phyloP scores from a whole-genome alignment of 2,113 vertebrate species.

The Cheirogaleus medius region DNA sequence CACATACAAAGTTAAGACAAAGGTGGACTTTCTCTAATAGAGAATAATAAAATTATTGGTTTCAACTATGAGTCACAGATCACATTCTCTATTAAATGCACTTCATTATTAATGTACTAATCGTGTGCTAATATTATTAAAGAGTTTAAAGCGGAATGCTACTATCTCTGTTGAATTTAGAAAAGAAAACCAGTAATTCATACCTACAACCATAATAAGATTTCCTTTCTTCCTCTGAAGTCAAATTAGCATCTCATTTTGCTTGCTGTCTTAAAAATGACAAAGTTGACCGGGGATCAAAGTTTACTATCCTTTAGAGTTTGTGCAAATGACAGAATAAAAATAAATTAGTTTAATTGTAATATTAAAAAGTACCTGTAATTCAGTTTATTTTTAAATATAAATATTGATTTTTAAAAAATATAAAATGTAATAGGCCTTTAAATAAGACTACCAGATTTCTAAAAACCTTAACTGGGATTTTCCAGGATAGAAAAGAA shows the following conservation, averaged over 20 bases:
- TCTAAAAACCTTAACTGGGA: background rate
- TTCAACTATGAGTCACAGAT: constrained; percentile 24
- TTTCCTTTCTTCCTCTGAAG: background rate
- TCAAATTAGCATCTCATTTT: constrained; percentile 22
- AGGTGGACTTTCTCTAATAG: background rate
- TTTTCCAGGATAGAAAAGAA: background rate
- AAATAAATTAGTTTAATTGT: background rate
- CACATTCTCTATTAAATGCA: background rate
- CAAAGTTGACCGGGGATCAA: background rate
- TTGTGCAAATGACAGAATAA: background rate
- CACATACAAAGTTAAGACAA: background rate
- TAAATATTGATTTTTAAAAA: background rate
- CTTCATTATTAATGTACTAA: background rate
- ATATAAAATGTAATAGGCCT: background rate
- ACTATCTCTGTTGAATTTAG: background rate
- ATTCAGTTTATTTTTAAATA: background rate
- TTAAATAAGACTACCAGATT: background rate
- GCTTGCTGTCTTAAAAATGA: constrained; percentile 3
- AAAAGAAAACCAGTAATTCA: background rate
- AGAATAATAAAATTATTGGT: background rate
- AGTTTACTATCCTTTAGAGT: background rate
- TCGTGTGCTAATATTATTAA: background rate
- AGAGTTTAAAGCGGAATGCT: background rate
- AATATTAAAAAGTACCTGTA: background rate
- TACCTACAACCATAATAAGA: background rate